Evolutionary conservation across 92 coral and sea anemone genomes (phyloP).

Genomic region (Parazoanthus darwini): DNA sequence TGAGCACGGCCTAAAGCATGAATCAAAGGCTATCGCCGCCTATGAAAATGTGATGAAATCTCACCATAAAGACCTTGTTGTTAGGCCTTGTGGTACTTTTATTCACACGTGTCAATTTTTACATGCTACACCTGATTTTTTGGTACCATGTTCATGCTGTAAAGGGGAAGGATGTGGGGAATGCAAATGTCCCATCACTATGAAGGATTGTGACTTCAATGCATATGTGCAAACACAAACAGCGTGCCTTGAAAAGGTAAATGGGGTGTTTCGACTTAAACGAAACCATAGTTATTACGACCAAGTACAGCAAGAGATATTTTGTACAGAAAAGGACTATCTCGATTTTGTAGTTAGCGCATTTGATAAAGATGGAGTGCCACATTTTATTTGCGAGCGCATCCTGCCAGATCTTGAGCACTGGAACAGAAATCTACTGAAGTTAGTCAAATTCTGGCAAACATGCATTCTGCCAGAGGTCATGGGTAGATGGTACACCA

Average conservation of each 20-base stretch:
- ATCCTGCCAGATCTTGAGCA: conserved; percentile 40
- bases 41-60: conserved; percentile 32
- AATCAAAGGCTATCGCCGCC: conserved; percentile 21
- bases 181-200: conserved; percentile 33
- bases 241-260: conserved; percentile 42
- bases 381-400: conserved; percentile 45
- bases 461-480: conserved; percentile 62
- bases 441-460: conserved; percentile 55
- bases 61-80: conserved; percentile 35
- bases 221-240: conserved; percentile 25
- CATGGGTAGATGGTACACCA: conserved; percentile 69
- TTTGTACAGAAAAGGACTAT: conserved; percentile 41
- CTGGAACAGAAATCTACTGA: conserved; percentile 49
- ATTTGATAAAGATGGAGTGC: conserved; percentile 24
- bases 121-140: conserved; percentile 47
- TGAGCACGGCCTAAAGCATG: conserved; percentile 35
- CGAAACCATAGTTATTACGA: conserved; percentile 55
- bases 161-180: conserved; percentile 49
- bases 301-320: conserved; percentile 63
- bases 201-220: conserved; percentile 37
- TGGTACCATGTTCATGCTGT: conserved; percentile 43
- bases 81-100: conserved; percentile 46
- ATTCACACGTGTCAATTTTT: conserved; percentile 35
- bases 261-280: conserved; percentile 41
- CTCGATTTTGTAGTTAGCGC: conserved; percentile 52